Evolutionary conservation across 2,888 invertebrate species (phyloP).

Genomic region (Tanytarsus gracilentus): DNA sequence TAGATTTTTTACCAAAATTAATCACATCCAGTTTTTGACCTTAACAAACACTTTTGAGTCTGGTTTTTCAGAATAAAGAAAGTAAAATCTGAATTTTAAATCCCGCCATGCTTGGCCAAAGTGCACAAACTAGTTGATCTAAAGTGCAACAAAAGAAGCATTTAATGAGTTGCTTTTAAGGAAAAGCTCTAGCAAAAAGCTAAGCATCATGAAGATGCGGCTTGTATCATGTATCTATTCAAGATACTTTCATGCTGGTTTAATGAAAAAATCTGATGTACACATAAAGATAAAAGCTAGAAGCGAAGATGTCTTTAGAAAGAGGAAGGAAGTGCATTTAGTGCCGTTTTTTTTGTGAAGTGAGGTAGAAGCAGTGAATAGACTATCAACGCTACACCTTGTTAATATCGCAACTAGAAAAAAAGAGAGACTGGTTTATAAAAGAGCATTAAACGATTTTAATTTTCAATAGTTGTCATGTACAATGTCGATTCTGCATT

Average conservation of each 20-base stretch:
- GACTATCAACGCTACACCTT: background rate
- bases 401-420: background rate
- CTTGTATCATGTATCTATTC: background rate
- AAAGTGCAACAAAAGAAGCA: background rate
- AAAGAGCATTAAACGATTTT: slow-evolving; percentile 19
- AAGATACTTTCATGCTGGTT: no score
- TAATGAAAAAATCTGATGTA: background rate
- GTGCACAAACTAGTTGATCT: no score
- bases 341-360: background rate
- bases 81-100: no score
- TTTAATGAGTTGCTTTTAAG: background rate
- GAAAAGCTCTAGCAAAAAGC: background rate
- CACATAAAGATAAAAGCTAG: background rate
- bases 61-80: no score
- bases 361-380: background rate
- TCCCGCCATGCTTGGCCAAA: no score
- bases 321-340: background rate
- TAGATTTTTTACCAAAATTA: no score
- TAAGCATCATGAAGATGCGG: background rate
- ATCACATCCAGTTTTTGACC: no score
- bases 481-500: background rate
- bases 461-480: slow-evolving; percentile 17
- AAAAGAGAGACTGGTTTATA: background rate
- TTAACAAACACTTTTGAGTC: no score
- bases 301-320: no score